These are phyloP conservation scores for Heliconius hewitsoni DNA, from an alignment of 1,140 invertebrate genomes.

Conservation along the genomic window DNA sequence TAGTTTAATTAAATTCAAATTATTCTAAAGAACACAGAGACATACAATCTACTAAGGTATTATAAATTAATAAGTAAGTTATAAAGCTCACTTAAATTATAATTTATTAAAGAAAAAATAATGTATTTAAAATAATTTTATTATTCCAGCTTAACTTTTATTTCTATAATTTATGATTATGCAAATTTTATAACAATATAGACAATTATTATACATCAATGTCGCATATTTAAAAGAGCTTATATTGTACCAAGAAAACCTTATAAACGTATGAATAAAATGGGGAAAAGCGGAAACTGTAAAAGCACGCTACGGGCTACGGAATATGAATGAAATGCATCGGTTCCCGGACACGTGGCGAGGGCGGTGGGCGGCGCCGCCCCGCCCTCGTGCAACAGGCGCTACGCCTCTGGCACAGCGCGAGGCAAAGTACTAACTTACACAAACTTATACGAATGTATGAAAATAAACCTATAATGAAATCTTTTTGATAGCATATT, in stretches of 20 bases:
- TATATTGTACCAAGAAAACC: neutral
- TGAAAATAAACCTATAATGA: neutral
- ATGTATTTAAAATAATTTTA: too few species aligned
- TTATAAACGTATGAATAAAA: neutral
- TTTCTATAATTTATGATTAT: neutral
- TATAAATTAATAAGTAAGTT: neutral
- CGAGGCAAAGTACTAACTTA: slow-evolving; percentile 15
- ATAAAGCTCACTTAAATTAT: neutral
- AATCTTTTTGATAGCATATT: neutral
- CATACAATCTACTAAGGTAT: neutral
- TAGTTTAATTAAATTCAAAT: neutral
- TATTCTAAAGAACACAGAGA: too few species aligned
- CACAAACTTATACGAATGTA: neutral
- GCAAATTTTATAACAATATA: neutral
- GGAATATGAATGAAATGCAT: slow-evolving; percentile 22
- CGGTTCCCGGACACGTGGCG: slow-evolving; percentile 43
- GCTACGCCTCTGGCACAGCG: slow-evolving; percentile 26
- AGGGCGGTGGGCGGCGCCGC: slow-evolving; percentile 64
- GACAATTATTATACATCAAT: neutral
- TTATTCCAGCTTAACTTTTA: neutral
- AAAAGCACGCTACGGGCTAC: neutral
- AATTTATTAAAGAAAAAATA: too few species aligned
- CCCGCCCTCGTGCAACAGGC: slow-evolving; percentile 74
- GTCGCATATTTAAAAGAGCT: neutral
- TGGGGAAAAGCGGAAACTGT: neutral